Evolutionary conservation across 2,113 vertebrate genomes (phyloP), one percentile per base, ranked within the genome.

Genomic region (Hippocampus barbouri): DNA sequence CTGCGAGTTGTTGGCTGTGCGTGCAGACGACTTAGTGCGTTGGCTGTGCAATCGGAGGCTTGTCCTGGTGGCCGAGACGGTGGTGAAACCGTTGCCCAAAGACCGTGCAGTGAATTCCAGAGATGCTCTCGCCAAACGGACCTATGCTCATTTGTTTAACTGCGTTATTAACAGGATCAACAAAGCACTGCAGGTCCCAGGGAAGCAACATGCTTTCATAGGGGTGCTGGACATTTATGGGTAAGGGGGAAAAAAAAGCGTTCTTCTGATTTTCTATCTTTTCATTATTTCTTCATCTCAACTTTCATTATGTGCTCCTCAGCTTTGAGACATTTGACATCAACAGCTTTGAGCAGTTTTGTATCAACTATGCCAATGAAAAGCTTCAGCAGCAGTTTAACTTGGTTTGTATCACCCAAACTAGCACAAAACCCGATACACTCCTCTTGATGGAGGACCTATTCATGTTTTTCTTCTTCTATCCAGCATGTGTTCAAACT

Each of bases 311-410:
- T 61, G 70, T 77, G 71, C 1, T 74, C 68, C 60, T 68, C 90
- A 99, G 97, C 69, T 99, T 99, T 92, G 97, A 99, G 92, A 99
- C 97, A 0, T 99, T 99, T 89, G 96, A 98, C 68, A 81, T 96
- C 78, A 98, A 98, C 91, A 98, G 97, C 85, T 99, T 99, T 89
- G 97, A 99, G 83, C 97, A 98, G 80, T 99, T 99, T 88, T 99
- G 97, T 82, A 99, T 99, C 83, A 99, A 99, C 91, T 99, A 99
- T 3, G 97, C 97, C 23, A 99, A 99, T 74, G 97, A 99, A 83
- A 99, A 99, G 74, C 93, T 99, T 8, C 97, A 99, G 45, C 97
- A 98, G 74, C 97, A 99, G 84, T 99, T 99, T 83, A 99, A 99
- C 80, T 65, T 98, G 95, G 97, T 99, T 93, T 23, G 91, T 83